Conservation (phyloP, 2,888 invertebrate genomes). For the Pedicia rivosa region DNA sequence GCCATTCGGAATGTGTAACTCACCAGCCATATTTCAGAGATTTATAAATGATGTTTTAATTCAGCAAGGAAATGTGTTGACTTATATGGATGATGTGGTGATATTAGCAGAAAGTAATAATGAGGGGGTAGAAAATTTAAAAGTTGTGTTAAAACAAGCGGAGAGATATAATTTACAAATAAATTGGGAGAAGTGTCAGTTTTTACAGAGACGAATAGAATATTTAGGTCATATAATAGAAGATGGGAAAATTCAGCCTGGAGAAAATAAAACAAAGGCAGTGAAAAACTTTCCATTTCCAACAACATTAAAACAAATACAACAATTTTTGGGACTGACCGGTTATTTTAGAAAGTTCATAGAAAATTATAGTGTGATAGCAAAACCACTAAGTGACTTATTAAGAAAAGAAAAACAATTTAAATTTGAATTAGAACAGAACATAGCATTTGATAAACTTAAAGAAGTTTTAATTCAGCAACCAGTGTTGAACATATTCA, state of each 20-base stretch:
- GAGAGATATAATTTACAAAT: neutral
- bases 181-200: constrained; percentile 1
- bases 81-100: constrained; percentile 5
- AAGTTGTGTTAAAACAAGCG: neutral
- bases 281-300: constrained; percentile 4
- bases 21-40: constrained; percentile 20
- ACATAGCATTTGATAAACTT: neutral
- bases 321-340: neutral
- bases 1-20: constrained; percentile 24
- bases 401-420: neutral
- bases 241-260: neutral
- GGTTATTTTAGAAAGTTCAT: constrained; percentile 3
- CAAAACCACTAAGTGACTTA: neutral
- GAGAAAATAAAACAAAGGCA: constrained; percentile 3
- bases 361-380: neutral
- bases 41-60: constrained; percentile 3
- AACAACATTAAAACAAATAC: neutral
- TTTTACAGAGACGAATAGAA: neutral
- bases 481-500: neutral
- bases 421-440: neutral
- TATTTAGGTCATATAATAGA: constrained; percentile 2
- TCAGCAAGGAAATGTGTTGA: neutral
- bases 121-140: neutral
- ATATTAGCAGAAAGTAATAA: constrained; percentile 1
- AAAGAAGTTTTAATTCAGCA: neutral